These are phyloP conservation scores for Chaenogobius annularis DNA, from an alignment of 2,113 vertebrate species.

Conservation along the genomic window DNA sequence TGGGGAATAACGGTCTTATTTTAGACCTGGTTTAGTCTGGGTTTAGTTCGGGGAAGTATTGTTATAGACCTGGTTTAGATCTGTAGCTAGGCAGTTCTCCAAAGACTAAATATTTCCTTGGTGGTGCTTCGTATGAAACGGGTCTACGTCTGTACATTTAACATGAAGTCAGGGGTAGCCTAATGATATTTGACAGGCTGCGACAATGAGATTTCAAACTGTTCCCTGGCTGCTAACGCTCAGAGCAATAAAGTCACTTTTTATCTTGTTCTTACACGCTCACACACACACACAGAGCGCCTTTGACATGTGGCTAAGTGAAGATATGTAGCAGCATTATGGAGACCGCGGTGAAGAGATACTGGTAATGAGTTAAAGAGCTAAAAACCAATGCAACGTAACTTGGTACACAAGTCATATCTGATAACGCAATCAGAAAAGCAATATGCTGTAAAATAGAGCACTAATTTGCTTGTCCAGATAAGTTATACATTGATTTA, in stretches of 20 bases:
- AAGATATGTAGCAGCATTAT: constrained; percentile 37
- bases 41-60: too few species aligned
- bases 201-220: constrained; percentile 21
- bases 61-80: too few species aligned
- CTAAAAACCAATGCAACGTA: constrained; percentile 8
- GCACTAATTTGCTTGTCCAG: background rate
- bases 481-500: constrained; percentile 15
- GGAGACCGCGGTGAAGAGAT: constrained; percentile 32
- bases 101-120: too few species aligned
- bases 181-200: constrained; percentile 23
- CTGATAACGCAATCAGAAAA: constrained; percentile 1
- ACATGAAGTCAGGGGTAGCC: constrained; percentile 12
- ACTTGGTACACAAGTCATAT: constrained; percentile 5
- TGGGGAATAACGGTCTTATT: too few species aligned
- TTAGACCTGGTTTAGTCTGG: too few species aligned
- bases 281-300: constrained; percentile 1
- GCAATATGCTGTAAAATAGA: background rate
- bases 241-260: constrained; percentile 23
- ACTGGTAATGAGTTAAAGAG: constrained; percentile 40
- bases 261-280: constrained; percentile 10
- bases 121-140: too few species aligned
- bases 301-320: constrained; percentile 28
- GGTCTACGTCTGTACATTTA: background rate
- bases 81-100: too few species aligned
- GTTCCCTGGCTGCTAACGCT: constrained; percentile 16